These are phyloP conservation scores for Diadema setosum DNA, from an alignment of 35 echinoderm and acorn worm species.

Conservation along the genomic window DNA sequence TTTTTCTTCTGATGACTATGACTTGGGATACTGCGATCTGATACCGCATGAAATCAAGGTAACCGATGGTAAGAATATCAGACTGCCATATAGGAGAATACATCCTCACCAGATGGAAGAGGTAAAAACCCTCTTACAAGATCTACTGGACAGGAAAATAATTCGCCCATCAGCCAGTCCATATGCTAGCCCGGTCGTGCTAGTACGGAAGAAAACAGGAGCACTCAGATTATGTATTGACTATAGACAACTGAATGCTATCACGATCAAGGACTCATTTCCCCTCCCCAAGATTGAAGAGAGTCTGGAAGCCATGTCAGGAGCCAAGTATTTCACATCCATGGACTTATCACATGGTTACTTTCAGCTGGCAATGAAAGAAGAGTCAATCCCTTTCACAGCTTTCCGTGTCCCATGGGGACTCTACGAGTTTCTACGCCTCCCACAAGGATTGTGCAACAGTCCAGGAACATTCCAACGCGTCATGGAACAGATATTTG, in stretches of 20 bases:
- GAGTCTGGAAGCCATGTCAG: slow-evolving; percentile 42
- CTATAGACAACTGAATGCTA: background rate
- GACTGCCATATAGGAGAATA: no score
- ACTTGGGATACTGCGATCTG: no score
- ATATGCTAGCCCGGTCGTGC: slow-evolving; percentile 1
- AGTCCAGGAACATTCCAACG: slow-evolving; percentile 51
- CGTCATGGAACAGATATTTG: no score
- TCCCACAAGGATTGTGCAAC: slow-evolving; percentile 57
- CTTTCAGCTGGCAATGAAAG: slow-evolving; percentile 39
- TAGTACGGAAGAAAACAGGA: slow-evolving; percentile 13
- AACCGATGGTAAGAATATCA: no score
- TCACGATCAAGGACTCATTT: slow-evolving; percentile 36
- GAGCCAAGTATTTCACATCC: slow-evolving; percentile 34
- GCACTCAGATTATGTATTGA: background rate
- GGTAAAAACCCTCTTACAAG: no score
- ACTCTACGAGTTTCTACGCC: slow-evolving; percentile 23
- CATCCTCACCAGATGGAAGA: no score
- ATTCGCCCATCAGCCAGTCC: background rate
- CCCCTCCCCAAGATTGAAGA: no score
- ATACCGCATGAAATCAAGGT: no score
- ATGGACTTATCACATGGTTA: slow-evolving; percentile 64
- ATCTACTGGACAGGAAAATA: no score
- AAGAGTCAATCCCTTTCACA: slow-evolving; percentile 20
- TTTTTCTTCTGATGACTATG: no score
- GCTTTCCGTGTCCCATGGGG: slow-evolving; percentile 62